Percentiles rank a stretch among this genome's conserved stretches.
phyloP scores from a whole-genome alignment of 2,888 invertebrate genomes.

The Eremobia ochroleuca region DNA sequence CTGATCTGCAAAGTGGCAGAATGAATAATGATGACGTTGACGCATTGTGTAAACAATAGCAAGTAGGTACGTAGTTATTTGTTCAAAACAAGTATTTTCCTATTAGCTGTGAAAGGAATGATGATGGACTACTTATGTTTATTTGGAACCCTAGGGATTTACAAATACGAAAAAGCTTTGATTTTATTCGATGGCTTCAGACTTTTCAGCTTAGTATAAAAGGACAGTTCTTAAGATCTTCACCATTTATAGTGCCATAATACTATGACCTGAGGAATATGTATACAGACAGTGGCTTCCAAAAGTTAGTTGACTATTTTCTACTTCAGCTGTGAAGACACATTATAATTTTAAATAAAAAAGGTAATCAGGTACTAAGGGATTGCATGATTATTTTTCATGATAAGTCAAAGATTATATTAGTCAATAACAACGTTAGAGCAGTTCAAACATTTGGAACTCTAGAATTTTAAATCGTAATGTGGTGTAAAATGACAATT shows the following conservation, averaged over 20 bases:
- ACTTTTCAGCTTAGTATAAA: neutral
- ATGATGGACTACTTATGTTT: conserved; percentile 16
- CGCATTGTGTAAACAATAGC: conserved; percentile 68
- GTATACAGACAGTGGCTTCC: too few relatives aligned
- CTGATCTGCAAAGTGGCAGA: conserved; percentile 75
- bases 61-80: conserved; percentile 15
- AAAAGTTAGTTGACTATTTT: too few relatives aligned
- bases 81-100: conserved; percentile 10
- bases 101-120: neutral
- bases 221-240: neutral
- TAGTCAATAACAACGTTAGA: too few relatives aligned
- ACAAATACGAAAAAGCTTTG: neutral
- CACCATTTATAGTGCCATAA: neutral
- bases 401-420: too few relatives aligned
- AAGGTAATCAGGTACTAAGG: too few relatives aligned
- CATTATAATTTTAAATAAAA: too few relatives aligned
- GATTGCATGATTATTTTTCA: too few relatives aligned
- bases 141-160: neutral
- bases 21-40: conserved; percentile 79
- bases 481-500: too few relatives aligned
- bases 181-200: conserved; percentile 12
- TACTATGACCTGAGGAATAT: neutral
- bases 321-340: too few relatives aligned
- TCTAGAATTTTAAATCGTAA: too few relatives aligned
- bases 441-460: too few relatives aligned